Evolutionary conservation across 2,113 vertebrate genomes (phyloP), one percentile per base, ranked within the genome.

Genomic region (Saccopteryx bilineata): DNA sequence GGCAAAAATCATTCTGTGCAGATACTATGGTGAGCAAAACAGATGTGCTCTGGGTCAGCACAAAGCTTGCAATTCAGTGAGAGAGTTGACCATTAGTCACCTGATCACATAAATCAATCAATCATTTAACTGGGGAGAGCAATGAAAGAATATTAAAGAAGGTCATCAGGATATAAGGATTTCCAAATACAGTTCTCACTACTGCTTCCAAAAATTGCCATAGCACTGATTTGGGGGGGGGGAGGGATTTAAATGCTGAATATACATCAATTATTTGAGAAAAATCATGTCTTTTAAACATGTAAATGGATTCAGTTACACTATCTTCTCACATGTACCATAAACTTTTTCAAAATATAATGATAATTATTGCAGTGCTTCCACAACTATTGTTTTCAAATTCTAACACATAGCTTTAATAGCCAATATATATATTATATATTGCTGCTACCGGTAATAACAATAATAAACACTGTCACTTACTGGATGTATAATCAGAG

Each of bases 301-400:
- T 68, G 3, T 60, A 78, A 89, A 56, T 90, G 23, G 96, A 84
- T 66, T 85, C 7, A 92, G 14, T 90, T 81, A 54, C 0, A 78
- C 9, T 69, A 50, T 68, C 9, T 65, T 87, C 56, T 72, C 71
- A 65, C 18, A 5, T 58, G 11, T n/a, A 12, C 46, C 26, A 66
- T n/a, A 50, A 88, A 78, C 26, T 56, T 82, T 87, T 88, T 65
- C 50, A 89, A 89, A 85, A 91, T 21, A 0, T 68, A 82, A 72
- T 80, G 46, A 48, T 39, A 63, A 76, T 81, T 4, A 69, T 54
- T n/a, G 14, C 19, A 15, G 5, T 63, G 14, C 5, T 90, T 94
- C 46, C 26, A 91, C 10, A 24, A 52, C 71, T 93, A 58, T 28
- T 85, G 93, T 90, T 75, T 19, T 39, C 48, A 83, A 86, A 90